A percentile compares a stretch with the other conserved stretches of the same genome.
Evolutionary conservation across 2,113 vertebrate genomes (phyloP).

Genomic region (Charadrius vociferus): DNA sequence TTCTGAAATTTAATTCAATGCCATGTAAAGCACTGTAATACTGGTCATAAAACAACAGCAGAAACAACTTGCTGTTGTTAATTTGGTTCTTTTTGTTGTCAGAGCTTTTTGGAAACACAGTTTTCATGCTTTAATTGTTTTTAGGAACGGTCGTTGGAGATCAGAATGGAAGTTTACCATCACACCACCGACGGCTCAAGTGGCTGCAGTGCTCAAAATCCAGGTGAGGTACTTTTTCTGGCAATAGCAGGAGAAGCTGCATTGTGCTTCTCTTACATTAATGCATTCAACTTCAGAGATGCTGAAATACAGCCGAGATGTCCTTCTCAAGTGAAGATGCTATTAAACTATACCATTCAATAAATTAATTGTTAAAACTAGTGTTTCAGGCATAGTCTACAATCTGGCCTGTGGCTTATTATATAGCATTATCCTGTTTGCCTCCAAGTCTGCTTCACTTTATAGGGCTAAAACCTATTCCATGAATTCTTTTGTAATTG

Average conservation of each 20-base stretch:
- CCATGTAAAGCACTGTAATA: not conserved
- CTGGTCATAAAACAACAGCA: not conserved
- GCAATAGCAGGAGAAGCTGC: not conserved
- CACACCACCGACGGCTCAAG: conserved; percentile 85
- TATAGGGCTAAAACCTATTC: not conserved
- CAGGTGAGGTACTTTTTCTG: conserved; percentile 75
- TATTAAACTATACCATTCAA: not conserved
- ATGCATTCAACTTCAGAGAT: not conserved
- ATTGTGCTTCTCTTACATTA: not conserved
- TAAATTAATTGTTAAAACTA: not conserved
- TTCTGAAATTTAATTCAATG: not conserved
- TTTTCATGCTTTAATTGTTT: not conserved
- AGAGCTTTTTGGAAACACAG: not conserved
- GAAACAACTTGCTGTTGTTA: not conserved
- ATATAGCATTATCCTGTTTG: not conserved
- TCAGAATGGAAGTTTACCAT: conserved; percentile 96
- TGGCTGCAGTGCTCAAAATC: conserved; percentile 91
- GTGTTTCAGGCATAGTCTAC: not conserved
- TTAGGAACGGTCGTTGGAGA: conserved; percentile 92
- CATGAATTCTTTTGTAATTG: not conserved
- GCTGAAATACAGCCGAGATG: not conserved
- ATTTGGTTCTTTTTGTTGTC: not conserved
- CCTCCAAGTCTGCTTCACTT: not conserved
- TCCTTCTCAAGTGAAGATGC: not conserved
- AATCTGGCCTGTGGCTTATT: not conserved